Conservation (phyloP, 2,888 invertebrate species). For the Eupithecia abbreviata region DNA sequence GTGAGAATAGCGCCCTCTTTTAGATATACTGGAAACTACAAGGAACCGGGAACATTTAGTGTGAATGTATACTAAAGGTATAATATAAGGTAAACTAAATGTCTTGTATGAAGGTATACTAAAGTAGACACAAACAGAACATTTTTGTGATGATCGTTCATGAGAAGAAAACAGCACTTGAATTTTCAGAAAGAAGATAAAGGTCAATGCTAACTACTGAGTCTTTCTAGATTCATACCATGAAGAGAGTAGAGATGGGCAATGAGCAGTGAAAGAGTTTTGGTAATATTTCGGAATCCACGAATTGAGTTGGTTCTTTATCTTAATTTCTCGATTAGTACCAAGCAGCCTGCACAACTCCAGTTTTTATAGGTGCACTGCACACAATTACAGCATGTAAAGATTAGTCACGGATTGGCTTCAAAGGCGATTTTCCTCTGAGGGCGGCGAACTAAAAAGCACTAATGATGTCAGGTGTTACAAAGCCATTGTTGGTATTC, state of each 20-base stretch:
- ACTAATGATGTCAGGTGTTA: slow-evolving; percentile 66
- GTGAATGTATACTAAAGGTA: background rate
- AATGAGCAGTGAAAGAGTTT: background rate
- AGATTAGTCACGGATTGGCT: slow-evolving; percentile 33
- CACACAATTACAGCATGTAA: slow-evolving; percentile 33
- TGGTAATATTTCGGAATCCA: background rate
- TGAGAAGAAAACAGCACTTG: too few relatives aligned
- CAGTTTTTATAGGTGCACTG: slow-evolving; percentile 18
- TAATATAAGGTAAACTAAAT: too few relatives aligned
- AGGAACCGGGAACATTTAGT: background rate
- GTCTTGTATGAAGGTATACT: background rate
- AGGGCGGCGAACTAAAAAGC: slow-evolving; percentile 63
- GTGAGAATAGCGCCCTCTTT: slow-evolving; percentile 32
- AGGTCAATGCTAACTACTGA: too few relatives aligned
- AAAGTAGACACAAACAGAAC: background rate
- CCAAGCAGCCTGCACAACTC: slow-evolving; percentile 9
- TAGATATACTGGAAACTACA: slow-evolving; percentile 21
- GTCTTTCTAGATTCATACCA: too few relatives aligned
- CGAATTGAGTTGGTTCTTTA: background rate
- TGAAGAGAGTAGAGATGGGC: background rate
- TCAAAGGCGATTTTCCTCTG: slow-evolving; percentile 32
- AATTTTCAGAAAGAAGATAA: too few relatives aligned
- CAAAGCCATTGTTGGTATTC: slow-evolving; percentile 67
- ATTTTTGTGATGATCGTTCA: background rate
- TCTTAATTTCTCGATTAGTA: background rate